Evolutionary conservation across 2,113 vertebrate genomes (phyloP).

Genomic region (Smithornis capensis): DNA sequence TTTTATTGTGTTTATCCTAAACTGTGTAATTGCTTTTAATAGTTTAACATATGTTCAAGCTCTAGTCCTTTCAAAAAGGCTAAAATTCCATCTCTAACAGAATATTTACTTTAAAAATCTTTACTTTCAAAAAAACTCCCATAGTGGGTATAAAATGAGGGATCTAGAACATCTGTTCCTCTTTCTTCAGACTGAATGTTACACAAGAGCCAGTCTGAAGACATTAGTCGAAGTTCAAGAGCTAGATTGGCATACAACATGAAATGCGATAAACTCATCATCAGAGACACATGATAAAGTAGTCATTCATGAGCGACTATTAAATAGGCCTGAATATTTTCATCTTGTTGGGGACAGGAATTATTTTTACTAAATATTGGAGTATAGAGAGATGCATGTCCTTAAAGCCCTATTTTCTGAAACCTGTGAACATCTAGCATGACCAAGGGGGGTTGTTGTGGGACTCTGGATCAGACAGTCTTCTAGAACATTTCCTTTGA

Average conservation of each 20-base stretch:
- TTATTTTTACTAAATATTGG: neutral
- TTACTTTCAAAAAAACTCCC: neutral
- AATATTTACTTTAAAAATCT: neutral
- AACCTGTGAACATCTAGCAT: neutral
- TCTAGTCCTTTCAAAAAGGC: neutral
- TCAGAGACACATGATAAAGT: neutral
- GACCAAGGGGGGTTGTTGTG: neutral
- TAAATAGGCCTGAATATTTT: neutral
- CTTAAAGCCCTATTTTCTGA: neutral
- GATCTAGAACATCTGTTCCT: neutral
- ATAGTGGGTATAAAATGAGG: neutral
- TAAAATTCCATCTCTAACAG: neutral
- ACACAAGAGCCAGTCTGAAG: neutral
- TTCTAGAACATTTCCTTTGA: neutral
- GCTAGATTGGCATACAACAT: neutral
- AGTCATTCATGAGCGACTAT: neutral
- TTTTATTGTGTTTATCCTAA: constrained; percentile 14
- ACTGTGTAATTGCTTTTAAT: neutral
- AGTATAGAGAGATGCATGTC: neutral
- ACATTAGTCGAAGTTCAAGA: neutral
- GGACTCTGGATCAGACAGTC: neutral
- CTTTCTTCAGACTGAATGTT: neutral
- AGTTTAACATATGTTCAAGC: neutral
- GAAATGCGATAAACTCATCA: neutral
- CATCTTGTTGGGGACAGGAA: neutral